phyloP scores from a whole-genome alignment of 2,797 vertebrate species.

The Borostomias antarcticus region DNA sequence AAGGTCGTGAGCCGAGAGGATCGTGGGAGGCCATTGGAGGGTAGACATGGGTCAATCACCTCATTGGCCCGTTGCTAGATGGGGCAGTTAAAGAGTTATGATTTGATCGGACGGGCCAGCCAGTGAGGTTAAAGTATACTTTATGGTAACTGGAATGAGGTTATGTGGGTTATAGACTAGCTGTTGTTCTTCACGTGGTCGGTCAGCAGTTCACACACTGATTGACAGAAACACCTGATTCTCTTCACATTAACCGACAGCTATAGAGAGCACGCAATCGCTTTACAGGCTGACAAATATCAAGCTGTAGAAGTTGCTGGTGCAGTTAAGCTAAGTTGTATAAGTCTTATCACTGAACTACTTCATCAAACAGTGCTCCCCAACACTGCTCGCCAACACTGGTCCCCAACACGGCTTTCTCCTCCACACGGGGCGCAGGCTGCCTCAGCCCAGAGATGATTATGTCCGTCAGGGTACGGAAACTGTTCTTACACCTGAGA shows the following conservation, averaged over 20 bases:
- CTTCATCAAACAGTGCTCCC: no score
- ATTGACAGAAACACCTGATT: slow-evolving; percentile 68
- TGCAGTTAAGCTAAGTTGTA: no score
- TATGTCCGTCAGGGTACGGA: no score
- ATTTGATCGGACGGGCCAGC: slow-evolving; percentile 34
- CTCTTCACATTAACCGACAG: slow-evolving; percentile 49
- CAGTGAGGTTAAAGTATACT: slow-evolving; percentile 40
- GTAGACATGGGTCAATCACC: background rate
- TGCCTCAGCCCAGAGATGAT: no score
- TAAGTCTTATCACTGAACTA: no score
- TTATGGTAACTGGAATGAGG: background rate
- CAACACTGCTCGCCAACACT: no score
- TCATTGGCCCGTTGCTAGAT: background rate
- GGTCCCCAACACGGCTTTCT: no score
- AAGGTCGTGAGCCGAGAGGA: slow-evolving; percentile 39
- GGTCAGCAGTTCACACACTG: slow-evolving; percentile 35
- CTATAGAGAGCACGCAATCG: slow-evolving; percentile 42
- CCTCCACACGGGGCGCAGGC: no score
- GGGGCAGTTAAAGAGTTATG: slow-evolving; percentile 36
- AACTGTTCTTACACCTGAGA: no score
- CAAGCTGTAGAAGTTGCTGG: no score
- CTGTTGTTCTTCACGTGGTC: slow-evolving; percentile 58
- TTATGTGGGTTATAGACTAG: slow-evolving; percentile 21
- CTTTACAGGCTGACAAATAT: slow-evolving; percentile 44
- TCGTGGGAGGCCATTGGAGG: background rate